Base-by-base conservation (phyloP, 1,140 invertebrate species). In the Psix sp. region DNA sequence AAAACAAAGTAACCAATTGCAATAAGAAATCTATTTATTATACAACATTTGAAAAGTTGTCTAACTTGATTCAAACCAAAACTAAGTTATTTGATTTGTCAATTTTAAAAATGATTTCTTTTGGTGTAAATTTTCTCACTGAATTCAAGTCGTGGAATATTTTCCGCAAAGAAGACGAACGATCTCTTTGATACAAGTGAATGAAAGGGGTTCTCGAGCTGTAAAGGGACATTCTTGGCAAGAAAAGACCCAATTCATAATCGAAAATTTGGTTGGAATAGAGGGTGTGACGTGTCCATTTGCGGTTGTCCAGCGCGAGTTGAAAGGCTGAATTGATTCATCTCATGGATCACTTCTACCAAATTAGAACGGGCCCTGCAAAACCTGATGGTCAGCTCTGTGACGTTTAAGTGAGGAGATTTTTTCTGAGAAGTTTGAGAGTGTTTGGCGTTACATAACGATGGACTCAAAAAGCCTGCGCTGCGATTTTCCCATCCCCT, bases 251-350 rank as follows among this genome's bases (percentile, higher is more conserved):
- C 21, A 66, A 45, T 39, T 20, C 52, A 60, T 76, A 77, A 78
- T 78, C 48, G 71, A 74, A 82, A 11, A 82, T 82, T 83, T 80
- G 79, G 36, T 80, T 78, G 66, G 77, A 83, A 85, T 81, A 78
- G 78, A 73, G 78, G 84, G 83, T 81, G 83, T 86, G 84, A 87
- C 82, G 80, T 84, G 84, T 87, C 84, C 84, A 87, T 87, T 87
- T 87, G 86, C 76, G 82, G 83, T 84, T 87, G 85, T 84, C 85
- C 85, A 81, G 84, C 71, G 20, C 40, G 1, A 48, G 17, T 46
- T 57, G 35, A 68, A 77, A 39, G 16, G 24, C 7, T 38, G 51
- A 24, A 70, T 48, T 48, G 48, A 62, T 56, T 49, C 57, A 43
- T 56, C 29, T 36, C 13, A 43, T 17, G 36, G 43, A 63, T 63